Percentiles rank a stretch among this genome's conserved stretches.
Conservation (phyloP, 1,140 invertebrate genomes). For the Mylabris phalerata region DNA sequence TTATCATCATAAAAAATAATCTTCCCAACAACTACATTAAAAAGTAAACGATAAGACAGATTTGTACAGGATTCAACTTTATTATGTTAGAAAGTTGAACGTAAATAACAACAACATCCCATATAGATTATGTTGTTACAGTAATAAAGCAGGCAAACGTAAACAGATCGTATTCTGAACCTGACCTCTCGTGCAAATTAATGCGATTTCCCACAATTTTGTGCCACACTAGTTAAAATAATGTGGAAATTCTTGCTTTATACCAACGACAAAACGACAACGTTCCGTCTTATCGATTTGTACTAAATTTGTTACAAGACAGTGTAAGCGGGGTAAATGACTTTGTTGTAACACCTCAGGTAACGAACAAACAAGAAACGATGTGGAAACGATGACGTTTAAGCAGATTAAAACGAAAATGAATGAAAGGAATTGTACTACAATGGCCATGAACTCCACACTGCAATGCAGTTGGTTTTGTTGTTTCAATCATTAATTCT, state of each 20-base stretch:
- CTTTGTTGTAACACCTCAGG: no score
- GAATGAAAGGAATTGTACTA: constrained; percentile 15
- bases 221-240: no score
- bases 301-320: no score
- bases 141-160: constrained; percentile 8
- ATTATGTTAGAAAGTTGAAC: no score
- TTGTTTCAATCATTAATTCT: background rate
- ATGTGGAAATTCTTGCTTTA: background rate
- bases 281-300: no score
- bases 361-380: background rate
- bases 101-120: no score
- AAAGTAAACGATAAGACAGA: no score
- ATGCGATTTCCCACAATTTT: constrained; percentile 2
- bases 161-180: constrained; percentile 6
- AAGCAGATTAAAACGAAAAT: constrained; percentile 9
- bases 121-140: constrained; percentile 7
- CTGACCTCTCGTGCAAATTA: constrained; percentile 9
- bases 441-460: constrained; percentile 13
- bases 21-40: no score
- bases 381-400: constrained; percentile 6
- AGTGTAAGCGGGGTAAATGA: no score
- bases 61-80: no score
- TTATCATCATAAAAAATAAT: no score
- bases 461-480: constrained; percentile 12
- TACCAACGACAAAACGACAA: no score